phyloP scores from a whole-genome alignment of 2,888 invertebrate species.

The Strigamia transsilvanica region DNA sequence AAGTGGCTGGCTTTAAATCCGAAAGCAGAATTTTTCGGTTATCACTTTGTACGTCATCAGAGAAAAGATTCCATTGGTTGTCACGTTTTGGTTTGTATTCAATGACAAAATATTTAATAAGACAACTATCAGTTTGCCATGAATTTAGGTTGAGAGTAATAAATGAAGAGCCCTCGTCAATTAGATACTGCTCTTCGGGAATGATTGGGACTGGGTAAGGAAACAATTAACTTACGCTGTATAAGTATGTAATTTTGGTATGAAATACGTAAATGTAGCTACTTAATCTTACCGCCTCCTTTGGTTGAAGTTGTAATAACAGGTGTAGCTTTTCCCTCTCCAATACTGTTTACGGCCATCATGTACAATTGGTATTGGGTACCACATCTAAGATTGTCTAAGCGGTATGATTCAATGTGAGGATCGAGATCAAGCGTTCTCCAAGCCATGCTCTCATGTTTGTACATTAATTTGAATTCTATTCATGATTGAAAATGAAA shows the following conservation, averaged over 20 bases:
- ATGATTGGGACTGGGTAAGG: slow-evolving; percentile 9
- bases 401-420: slow-evolving; percentile 33
- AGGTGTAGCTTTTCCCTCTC: slow-evolving; percentile 3
- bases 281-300: slow-evolving; percentile 15
- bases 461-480: slow-evolving; percentile 8
- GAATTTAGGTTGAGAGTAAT: slow-evolving; percentile 52
- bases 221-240: neutral
- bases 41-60: slow-evolving; percentile 62
- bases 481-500: neutral
- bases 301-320: slow-evolving; percentile 29
- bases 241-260: neutral
- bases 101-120: slow-evolving; percentile 51
- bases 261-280: no score
- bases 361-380: slow-evolving; percentile 29
- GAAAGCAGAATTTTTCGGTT: slow-evolving; percentile 61
- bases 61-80: slow-evolving; percentile 51
- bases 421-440: slow-evolving; percentile 71
- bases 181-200: slow-evolving; percentile 36
- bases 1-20: slow-evolving; percentile 59
- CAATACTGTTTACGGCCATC: neutral
- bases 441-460: slow-evolving; percentile 18
- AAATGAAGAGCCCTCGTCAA: slow-evolving; percentile 40
- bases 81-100: slow-evolving; percentile 43
- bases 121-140: slow-evolving; percentile 49
- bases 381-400: slow-evolving; percentile 17